Base-by-base conservation (phyloP, 2,888 invertebrate species). In the Leptogaster cylindrica region DNA sequence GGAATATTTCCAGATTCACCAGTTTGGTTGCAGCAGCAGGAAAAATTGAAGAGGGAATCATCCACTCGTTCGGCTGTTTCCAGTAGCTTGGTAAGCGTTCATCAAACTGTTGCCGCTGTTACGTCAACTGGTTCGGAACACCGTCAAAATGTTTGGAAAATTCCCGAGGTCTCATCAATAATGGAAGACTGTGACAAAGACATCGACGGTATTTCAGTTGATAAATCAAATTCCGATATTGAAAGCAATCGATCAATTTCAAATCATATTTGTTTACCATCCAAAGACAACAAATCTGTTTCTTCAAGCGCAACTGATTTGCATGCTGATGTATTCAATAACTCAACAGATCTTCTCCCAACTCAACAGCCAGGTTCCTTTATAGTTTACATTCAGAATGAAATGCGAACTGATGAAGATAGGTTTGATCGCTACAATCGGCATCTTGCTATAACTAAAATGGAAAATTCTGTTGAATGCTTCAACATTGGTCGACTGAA, bases 1-100 rank as follows among this genome's bases (percentile, higher is more conserved):
- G n/a, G n/a, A n/a, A n/a, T 12, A 23, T 23, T 2, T 51, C 16
- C 81, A 70, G 84, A 87, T 74, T 87, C 87, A 2, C 87, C 87
- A 1, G 82, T 87, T 16, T 87, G 87, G 87, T 74, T 86, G 51
- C 81, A 86, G 0, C 85, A 86, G 75, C 79, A 79, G 68, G 79
- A 80, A 69, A 27, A 44, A 28, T 31, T 27, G 23, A 28, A 65
- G 27, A n/a, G n/a, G n/a, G 36, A 36, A 14, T 23, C 46, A 25
- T 33, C 14, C 65, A 67, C 63, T 27, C 25, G 65, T 18, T 31
- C 72, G 12, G 63, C 71, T 8, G 72, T 80, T 16, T 75, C 77
- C 48, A 77, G 74, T 68, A 81, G 72, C 20, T 69, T 73, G 2
- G 72, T 70, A 27, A 71, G 71, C 25, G 70, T 79, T 65, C 78